Percentiles rank a stretch among this genome's conserved stretches.
These are phyloP conservation scores for Automeris io DNA, from an alignment of 2,888 invertebrate species.

Conservation along the genomic window DNA sequence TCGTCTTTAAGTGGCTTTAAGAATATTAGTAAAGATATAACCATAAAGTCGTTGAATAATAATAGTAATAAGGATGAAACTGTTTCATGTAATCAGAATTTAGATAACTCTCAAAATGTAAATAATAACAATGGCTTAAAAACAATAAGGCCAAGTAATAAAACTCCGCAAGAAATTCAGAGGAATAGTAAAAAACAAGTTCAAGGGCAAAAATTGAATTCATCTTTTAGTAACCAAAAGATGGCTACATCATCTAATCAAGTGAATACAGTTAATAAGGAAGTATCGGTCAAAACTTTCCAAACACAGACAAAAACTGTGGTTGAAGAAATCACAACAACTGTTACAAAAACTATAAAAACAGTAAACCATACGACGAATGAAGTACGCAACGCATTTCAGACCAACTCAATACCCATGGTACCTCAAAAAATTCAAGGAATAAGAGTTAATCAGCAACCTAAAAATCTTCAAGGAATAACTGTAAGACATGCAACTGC, in stretches of 20 bases:
- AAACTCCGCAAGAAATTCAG: conserved; percentile 11
- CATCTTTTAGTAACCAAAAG: conserved; percentile 33
- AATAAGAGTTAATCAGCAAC: conserved; percentile 27
- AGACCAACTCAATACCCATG: conserved; percentile 23
- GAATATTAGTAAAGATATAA: conserved; percentile 44
- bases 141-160: conserved; percentile 24
- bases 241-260: conserved; percentile 37
- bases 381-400: conserved; percentile 42
- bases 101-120: conserved; percentile 21
- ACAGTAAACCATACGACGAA: conserved; percentile 60
- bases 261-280: conserved; percentile 53
- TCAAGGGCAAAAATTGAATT: conserved; percentile 18
- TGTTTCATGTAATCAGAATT: conserved; percentile 10
- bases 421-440: conserved; percentile 36
- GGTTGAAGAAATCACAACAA: conserved; percentile 68
- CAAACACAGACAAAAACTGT: conserved; percentile 61
- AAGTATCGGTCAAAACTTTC: conserved; percentile 60
- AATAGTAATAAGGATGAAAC: conserved; percentile 9
- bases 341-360: conserved; percentile 67
- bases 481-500: conserved; percentile 42
- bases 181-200: conserved; percentile 15
- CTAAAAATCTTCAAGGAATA: conserved; percentile 40
- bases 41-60: conserved; percentile 31
- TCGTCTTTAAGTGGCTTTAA: conserved; percentile 31
- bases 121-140: conserved; percentile 33